A percentile compares a stretch with the other conserved stretches of the same genome.
phyloP scores from a whole-genome alignment of 1,140 invertebrate genomes.

The Hycleus cichorii region DNA sequence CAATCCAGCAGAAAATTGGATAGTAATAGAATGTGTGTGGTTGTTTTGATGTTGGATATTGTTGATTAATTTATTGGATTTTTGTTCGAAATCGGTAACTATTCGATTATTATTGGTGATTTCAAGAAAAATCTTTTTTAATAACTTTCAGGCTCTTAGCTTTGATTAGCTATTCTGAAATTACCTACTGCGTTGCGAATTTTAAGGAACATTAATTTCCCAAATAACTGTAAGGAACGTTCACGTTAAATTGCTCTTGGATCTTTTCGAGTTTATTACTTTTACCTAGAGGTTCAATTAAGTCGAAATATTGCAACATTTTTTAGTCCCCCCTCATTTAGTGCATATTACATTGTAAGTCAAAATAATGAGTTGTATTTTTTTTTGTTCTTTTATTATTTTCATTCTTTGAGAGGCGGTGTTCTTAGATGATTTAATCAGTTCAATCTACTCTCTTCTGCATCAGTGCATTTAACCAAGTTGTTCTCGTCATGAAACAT shows the following conservation, averaged over 20 bases:
- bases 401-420: slow-evolving; percentile 2
- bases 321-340: slow-evolving; percentile 11
- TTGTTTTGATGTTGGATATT: neutral
- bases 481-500: too few relatives aligned
- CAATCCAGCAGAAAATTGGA: too few relatives aligned
- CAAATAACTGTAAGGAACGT: slow-evolving; percentile 8
- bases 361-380: slow-evolving; percentile 11
- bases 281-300: slow-evolving; percentile 15
- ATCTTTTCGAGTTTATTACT: slow-evolving; percentile 10
- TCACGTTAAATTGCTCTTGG: slow-evolving; percentile 9
- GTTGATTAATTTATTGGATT: slow-evolving; percentile 1
- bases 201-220: slow-evolving; percentile 6
- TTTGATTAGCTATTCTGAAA: neutral
- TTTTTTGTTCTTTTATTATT: slow-evolving; percentile 8
- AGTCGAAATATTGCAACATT: slow-evolving; percentile 13
- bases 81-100: slow-evolving; percentile 1
- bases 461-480: too few relatives aligned
- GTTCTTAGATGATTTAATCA: slow-evolving; percentile 11
- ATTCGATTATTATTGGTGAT: neutral
- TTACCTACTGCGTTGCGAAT: neutral
- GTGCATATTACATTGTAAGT: slow-evolving; percentile 12
- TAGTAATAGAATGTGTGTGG: too few relatives aligned
- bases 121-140: neutral
- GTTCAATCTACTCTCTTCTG: neutral
- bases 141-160: neutral